Evolutionary conservation across 2,797 vertebrate species (phyloP).

Genomic region (Calcarius lapponicus): DNA sequence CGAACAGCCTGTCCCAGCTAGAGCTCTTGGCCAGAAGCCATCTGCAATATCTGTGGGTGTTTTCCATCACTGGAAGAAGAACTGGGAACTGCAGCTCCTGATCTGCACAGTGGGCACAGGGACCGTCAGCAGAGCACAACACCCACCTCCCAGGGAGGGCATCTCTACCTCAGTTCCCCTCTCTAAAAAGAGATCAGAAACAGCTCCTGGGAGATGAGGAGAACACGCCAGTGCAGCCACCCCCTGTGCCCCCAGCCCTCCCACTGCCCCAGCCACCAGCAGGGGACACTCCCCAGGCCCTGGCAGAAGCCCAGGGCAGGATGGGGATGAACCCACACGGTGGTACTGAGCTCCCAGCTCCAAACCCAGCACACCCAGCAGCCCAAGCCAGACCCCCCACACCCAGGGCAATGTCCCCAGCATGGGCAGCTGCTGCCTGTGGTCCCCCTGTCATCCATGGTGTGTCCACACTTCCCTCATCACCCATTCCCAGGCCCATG

Average conservation of each 20-base stretch:
- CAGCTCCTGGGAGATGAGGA: rapidly evolving
- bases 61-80: not conserved
- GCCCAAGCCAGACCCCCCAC: not conserved
- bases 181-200: not conserved
- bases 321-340: not conserved
- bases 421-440: rapidly evolving
- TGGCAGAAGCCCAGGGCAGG: not conserved
- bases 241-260: not conserved
- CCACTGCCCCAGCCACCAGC: not conserved
- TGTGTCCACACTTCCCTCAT: not conserved
- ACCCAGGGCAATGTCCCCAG: not conserved
- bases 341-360: not conserved
- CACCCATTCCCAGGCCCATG: not conserved
- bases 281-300: not conserved
- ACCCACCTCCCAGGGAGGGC: not conserved
- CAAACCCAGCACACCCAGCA: not conserved
- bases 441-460: rapidly evolving
- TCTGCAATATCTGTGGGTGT: not conserved
- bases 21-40: not conserved
- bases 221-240: not conserved
- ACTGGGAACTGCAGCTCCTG: not conserved
- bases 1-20: not conserved
- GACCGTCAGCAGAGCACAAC: not conserved
- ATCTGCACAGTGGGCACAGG: not conserved
- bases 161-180: not conserved